phyloP scores from a whole-genome alignment of 2,797 vertebrate species.

The Phrynocephalus forsythii region DNA sequence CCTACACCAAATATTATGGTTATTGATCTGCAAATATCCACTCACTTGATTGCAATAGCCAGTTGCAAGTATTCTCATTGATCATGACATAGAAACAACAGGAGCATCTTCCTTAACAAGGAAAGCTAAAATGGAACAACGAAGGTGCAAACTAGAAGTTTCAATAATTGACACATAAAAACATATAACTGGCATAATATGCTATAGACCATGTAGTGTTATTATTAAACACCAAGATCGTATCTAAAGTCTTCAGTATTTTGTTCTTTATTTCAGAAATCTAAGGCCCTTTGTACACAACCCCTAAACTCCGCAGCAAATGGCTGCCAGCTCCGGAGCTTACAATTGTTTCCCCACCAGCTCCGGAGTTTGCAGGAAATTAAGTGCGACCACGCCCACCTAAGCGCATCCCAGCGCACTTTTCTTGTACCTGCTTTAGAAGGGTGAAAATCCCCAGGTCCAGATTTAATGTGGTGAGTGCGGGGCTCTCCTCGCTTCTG shows the following conservation, averaged over 20 bases:
- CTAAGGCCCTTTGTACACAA: no score
- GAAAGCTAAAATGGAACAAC: neutral
- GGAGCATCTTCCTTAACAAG: neutral
- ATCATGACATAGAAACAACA: neutral
- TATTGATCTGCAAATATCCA: neutral
- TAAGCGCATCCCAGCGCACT: no score
- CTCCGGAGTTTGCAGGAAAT: no score
- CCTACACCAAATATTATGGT: neutral
- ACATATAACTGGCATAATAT: neutral
- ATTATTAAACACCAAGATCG: neutral
- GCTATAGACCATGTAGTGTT: neutral
- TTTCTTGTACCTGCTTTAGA: no score
- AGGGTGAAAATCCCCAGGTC: no score
- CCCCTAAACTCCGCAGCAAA: no score
- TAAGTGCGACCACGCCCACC: no score
- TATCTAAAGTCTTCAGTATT: no score
- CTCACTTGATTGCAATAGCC: neutral
- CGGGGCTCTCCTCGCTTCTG: no score
- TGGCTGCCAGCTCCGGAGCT: no score
- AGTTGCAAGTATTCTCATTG: neutral
- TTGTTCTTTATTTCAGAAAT: neutral
- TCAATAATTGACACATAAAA: neutral
- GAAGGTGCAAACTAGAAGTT: neutral
- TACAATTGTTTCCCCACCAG: no score
- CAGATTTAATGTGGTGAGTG: no score